Evolutionary conservation across 2,888 invertebrate genomes (phyloP), one percentile per base, ranked within the genome.

Genomic region (Luperina testacea): DNA sequence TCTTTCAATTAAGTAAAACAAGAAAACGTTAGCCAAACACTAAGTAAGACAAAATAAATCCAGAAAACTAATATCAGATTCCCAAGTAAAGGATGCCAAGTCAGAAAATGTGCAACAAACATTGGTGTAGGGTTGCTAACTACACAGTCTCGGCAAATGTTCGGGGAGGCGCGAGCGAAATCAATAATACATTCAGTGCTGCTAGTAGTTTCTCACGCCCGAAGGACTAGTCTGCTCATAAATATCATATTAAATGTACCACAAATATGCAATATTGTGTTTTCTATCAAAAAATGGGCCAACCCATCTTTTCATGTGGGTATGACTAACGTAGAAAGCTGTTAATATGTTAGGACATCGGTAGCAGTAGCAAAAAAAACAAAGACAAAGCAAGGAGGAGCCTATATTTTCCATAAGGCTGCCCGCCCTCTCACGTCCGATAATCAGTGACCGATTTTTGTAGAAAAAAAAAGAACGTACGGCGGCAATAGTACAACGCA

Each of bases 161-260:
- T 45, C n/a, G 59, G 42, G 24, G 38, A 42, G 32, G 38, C 71
- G 45, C 67, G 53, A 57, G 27, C 27, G 51, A 65, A 85, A 81
- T 83, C 83, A 77, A 85, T 83, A 83, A 61, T 64, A 77, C 48
- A 83, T 81, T 63, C 65, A 85, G 76, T 67, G 81, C 74, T 80
- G 48, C 20, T 63, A 48, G 65, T 61, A 45, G 71, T 42, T 77
- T 85, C 85, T 71, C 65, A 72, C 48, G 85, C 63, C 8, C 32
- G 78, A 42, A 85, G 70, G 59, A 71, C 81, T 63, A n/a, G 24
- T 15, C 51, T 17, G 42, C 42, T 63, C 38, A 38, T 76, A 17
- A 69, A 69, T 77, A 64, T 69, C n/a, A 51, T 69, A 82, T 57
- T 63, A 77, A 20, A 64, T 48, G 6, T 53, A 15, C 38, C 45